Evolutionary conservation across 2,113 vertebrate genomes (phyloP), one percentile per base, ranked within the genome.

Genomic region (Chlorocebus sabaeus): DNA sequence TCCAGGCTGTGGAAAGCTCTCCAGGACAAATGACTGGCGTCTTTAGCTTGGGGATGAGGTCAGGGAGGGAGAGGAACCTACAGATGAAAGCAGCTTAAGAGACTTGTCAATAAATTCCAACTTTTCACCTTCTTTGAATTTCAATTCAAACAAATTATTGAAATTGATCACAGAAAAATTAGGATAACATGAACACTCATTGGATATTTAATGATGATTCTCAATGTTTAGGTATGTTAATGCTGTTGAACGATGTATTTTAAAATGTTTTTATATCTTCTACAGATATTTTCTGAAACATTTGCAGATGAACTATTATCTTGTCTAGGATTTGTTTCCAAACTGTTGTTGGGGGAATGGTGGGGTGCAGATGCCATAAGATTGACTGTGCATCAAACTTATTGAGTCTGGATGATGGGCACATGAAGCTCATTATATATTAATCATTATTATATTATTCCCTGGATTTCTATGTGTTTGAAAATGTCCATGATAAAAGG

Each of bases 401-500:
- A 55, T 1, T 61, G 61, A 80, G 25, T 14, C 3, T 48, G 10
- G 13, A 50, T 50, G 13, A 20, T 38, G 35, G 38, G 6, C 43
- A 23, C 45, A 1, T 3, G 23, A 8, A 82, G 16, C 10, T 70
- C 16, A 81, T 85, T 88, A n/a, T 23, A 38, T 81, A 55, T 50
- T 64, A 79, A 59, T 55, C 45, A 40, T 38, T 83, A n/a, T 67
- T 91, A 8, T 43, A 25, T 35, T 40, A 59, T 22, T 75, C 20
- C 43, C 43, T 94, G 17, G 52, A 67, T 90, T 38, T 61, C 30
- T 73, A 40, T 55, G 38, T 52, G 57, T 81, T 91, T 88, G 43
- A 82, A 94, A 97, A 85, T 57, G 3, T 12, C 55, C 68, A 67
- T n/a, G 73, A 70, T 73, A 57, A 89, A 94, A 93, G 50, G 20